phyloP scores from a whole-genome alignment of 2,113 vertebrate species.

The Octodon degus region DNA sequence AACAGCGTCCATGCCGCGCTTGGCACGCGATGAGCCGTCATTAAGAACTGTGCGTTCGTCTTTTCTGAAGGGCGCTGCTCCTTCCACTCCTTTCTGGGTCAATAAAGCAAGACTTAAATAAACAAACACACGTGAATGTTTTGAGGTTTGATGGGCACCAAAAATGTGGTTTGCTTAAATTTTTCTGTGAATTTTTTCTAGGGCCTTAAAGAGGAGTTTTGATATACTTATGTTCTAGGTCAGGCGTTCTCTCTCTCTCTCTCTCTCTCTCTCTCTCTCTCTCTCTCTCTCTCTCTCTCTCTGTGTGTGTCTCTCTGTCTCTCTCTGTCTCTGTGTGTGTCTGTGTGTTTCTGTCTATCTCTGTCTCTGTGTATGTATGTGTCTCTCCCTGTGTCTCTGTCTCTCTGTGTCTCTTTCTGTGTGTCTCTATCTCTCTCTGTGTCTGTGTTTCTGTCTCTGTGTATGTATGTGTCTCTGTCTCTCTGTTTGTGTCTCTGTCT shows the following conservation, averaged over 20 bases:
- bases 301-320: not conserved
- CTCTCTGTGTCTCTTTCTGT: no score
- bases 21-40: not conserved
- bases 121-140: conserved; percentile 19
- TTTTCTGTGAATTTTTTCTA: not conserved
- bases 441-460: not conserved
- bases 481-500: not conserved
- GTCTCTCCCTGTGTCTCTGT: not conserved
- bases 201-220: not conserved
- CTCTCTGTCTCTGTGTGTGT: no score
- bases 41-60: not conserved
- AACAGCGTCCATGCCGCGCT: not conserved
- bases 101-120: conserved; percentile 30
- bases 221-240: not conserved
- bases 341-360: not conserved
- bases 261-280: not conserved
- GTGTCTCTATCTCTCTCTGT: not conserved
- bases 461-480: no score
- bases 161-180: conserved; percentile 45
- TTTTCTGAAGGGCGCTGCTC: not conserved
- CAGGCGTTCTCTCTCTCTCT: not conserved
- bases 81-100: not conserved
- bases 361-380: not conserved
- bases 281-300: not conserved
- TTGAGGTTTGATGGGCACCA: conserved; percentile 15